Evolutionary conservation across 2,797 vertebrate species (phyloP), one percentile per base, ranked within the genome.

Genomic region (Apogon hyalosoma): DNA sequence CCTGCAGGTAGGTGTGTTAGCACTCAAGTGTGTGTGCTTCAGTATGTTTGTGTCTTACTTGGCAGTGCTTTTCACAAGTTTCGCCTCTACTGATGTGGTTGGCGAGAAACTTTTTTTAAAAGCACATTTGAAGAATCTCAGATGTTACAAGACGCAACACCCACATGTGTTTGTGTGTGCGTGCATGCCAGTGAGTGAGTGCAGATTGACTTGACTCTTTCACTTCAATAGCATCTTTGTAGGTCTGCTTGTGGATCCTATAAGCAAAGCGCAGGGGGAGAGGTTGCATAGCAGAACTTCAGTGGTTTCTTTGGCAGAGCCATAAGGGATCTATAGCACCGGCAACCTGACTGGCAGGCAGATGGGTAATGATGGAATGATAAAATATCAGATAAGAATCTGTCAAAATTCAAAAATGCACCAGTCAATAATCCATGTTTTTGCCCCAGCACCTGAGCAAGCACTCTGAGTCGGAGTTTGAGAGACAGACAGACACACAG

Each of bases 61-160:
- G 86, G 88, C 89, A 88, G 85, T 63, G 75, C 76, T 85, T 88
- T 90, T 88, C 89, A 85, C 85, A 91, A 91, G 88, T 91, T 90
- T 88, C 67, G 67, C 84, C 82, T 84, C 83, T 56, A 87, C 89
- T 92, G 86, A 92, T 87, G 90, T 86, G 83, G 85, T 89, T 90
- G 90, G 88, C 69, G 70, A 90, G 83, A 92, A 92, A 93, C 85
- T 88, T 91, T 90, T 87, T 88, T 88, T 80, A 87, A 92, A 92
- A 90, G 88, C 63, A 43, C 73, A 90, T 93, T 90, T 92, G 90
- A 93, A 92, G 88, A 83, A 82, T 79, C 79, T 91, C 82, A 86
- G 88, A 91, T 89, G 91, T 90, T 88, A 87, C 86, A 90, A 89
- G 88, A 88, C 79, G 70, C 87, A 87, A 90, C 89, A 88, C 89